Percentiles rank a stretch among this genome's conserved stretches.
Evolutionary conservation across 2,888 invertebrate species (phyloP).

Genomic region (Aphidoletes aphidimyza): DNA sequence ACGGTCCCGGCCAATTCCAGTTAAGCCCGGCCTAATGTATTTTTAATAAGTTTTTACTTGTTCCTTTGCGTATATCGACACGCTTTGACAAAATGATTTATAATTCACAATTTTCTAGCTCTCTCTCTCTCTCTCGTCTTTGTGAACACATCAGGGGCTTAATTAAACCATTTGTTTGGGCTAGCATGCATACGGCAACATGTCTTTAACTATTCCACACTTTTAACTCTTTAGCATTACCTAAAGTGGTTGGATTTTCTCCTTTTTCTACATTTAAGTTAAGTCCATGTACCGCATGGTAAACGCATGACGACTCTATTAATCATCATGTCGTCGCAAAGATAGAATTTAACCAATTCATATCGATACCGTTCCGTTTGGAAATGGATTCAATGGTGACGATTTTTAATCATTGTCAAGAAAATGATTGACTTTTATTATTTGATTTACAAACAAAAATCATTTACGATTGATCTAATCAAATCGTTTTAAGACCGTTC

Average conservation of each 20-base stretch:
- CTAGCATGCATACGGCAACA: background rate
- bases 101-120: slow-evolving; percentile 19
- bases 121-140: background rate
- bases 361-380: too few species aligned
- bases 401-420: too few species aligned
- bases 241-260: background rate
- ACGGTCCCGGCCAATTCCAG: background rate
- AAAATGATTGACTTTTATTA: too few species aligned
- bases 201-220: background rate
- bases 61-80: slow-evolving; percentile 11
- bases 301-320: slow-evolving; percentile 43
- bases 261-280: background rate
- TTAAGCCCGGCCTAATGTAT: background rate
- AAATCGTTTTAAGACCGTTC: too few species aligned
- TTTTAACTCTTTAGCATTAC: slow-evolving; percentile 12
- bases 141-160: background rate
- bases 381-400: too few species aligned
- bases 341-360: too few species aligned
- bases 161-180: slow-evolving; percentile 33
- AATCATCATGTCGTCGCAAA: background rate
- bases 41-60: slow-evolving; percentile 45
- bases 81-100: slow-evolving; percentile 39
- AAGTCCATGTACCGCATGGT: background rate
- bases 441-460: too few species aligned
- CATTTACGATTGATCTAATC: too few species aligned